phyloP scores from a whole-genome alignment of 2,888 invertebrate genomes.

The Imbricaverruca yamaguchii region DNA sequence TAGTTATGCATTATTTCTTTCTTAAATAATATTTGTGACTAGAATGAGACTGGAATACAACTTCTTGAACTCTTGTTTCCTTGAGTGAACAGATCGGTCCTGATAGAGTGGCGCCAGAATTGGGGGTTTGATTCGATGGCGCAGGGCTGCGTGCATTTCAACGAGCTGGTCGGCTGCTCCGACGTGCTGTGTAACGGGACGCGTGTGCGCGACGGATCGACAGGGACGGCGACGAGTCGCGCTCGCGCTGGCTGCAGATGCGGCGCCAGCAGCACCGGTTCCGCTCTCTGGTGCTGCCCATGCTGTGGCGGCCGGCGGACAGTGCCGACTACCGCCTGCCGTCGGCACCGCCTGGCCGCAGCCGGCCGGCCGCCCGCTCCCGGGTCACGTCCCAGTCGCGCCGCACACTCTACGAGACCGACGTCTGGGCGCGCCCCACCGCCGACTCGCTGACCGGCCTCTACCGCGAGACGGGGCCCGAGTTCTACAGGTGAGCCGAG shows the following conservation, averaged over 20 bases:
- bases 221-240: not conserved
- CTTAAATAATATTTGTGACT: too few species aligned
- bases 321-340: conserved; percentile 2
- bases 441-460: conserved; percentile 50
- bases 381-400: conserved; percentile 48
- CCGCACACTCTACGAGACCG: conserved; percentile 63
- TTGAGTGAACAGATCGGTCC: too few species aligned
- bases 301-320: conserved; percentile 8
- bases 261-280: conserved; percentile 1
- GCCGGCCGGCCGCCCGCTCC: not conserved
- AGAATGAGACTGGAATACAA: too few species aligned
- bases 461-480: conserved; percentile 56
- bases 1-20: too few species aligned
- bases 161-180: too few species aligned
- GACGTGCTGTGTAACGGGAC: too few species aligned
- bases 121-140: too few species aligned
- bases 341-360: conserved; percentile 45
- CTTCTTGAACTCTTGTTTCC: too few species aligned
- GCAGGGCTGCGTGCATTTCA: too few species aligned
- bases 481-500: conserved; percentile 27
- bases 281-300: conserved; percentile 18
- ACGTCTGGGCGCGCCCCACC: conserved; percentile 64
- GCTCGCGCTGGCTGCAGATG: not conserved
- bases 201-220: not conserved
- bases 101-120: too few species aligned